Conservation (phyloP, 2,113 vertebrate genomes). For the Lipotes vexillifer region DNA sequence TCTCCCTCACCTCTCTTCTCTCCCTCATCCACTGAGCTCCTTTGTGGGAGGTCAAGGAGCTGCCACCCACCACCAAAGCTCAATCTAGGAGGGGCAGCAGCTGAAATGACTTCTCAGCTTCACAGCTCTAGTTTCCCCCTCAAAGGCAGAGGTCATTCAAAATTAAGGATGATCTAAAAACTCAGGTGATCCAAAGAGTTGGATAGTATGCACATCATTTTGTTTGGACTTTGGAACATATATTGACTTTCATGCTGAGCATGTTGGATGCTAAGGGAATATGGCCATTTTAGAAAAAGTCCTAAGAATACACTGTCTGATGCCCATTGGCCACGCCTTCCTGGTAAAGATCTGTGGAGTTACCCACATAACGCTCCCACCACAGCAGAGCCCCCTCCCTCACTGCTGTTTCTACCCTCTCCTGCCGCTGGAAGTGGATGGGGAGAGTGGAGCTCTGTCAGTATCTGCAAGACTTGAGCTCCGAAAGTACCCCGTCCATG, state of each 20-base stretch:
- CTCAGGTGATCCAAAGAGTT: background rate
- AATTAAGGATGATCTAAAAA: background rate
- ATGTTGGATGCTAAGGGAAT: background rate
- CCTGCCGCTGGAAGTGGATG: background rate
- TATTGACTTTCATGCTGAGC: background rate
- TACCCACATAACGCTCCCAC: accelerated
- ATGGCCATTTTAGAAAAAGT: background rate
- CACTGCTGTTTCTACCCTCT: background rate
- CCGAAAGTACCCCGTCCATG: background rate
- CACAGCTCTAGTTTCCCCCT: background rate
- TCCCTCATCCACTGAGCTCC: background rate
- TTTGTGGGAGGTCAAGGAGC: background rate
- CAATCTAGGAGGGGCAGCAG: background rate
- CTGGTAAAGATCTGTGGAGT: background rate
- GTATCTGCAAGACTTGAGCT: background rate
- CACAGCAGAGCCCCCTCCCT: no score
- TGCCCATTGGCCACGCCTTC: background rate
- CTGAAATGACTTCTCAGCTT: background rate
- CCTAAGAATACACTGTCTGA: background rate
- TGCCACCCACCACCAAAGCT: background rate
- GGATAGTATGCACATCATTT: background rate
- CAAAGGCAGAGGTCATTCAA: background rate
- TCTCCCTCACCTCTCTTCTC: background rate
- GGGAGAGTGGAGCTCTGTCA: background rate
- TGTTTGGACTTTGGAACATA: background rate